These are phyloP conservation scores for Dermolepida albohirtum DNA, from an alignment of 2,888 invertebrate genomes.

Conservation along the genomic window DNA sequence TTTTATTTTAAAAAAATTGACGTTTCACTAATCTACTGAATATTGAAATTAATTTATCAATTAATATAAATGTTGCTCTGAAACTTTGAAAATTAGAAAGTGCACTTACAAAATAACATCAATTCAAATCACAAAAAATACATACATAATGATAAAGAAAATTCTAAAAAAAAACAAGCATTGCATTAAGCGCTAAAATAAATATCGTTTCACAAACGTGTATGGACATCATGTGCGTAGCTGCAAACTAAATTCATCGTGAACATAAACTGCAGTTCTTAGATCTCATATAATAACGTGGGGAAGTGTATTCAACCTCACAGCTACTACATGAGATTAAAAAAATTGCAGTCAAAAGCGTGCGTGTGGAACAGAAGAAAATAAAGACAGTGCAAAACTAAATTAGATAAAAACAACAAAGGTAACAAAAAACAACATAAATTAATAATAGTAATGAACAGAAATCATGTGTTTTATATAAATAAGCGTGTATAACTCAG, in stretches of 20 bases:
- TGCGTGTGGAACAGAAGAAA: slow-evolving; percentile 44
- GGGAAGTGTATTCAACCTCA: slow-evolving; percentile 77
- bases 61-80: too few species aligned
- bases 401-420: slow-evolving; percentile 51
- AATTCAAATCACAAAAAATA: too few species aligned
- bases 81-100: too few species aligned
- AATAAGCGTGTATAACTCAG: too few species aligned
- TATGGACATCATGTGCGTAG: slow-evolving; percentile 36
- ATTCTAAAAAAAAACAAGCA: slow-evolving; percentile 60
- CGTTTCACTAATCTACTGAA: too few species aligned
- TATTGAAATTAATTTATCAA: too few species aligned
- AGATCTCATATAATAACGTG: slow-evolving; percentile 91
- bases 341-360: slow-evolving; percentile 69
- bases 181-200: slow-evolving; percentile 63
- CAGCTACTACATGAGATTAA: slow-evolving; percentile 99
- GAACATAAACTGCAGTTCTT: slow-evolving; percentile 70
- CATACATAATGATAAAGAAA: slow-evolving; percentile 42
- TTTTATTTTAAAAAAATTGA: too few species aligned
- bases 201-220: slow-evolving; percentile 53
- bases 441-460: slow-evolving; percentile 48
- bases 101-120: too few species aligned
- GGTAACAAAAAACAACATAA: slow-evolving; percentile 51
- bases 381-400: slow-evolving; percentile 37
- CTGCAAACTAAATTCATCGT: slow-evolving; percentile 40
- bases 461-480: background rate